Conservation (phyloP, 2,797 vertebrate genomes). For the Alfaro cultratus region DNA sequence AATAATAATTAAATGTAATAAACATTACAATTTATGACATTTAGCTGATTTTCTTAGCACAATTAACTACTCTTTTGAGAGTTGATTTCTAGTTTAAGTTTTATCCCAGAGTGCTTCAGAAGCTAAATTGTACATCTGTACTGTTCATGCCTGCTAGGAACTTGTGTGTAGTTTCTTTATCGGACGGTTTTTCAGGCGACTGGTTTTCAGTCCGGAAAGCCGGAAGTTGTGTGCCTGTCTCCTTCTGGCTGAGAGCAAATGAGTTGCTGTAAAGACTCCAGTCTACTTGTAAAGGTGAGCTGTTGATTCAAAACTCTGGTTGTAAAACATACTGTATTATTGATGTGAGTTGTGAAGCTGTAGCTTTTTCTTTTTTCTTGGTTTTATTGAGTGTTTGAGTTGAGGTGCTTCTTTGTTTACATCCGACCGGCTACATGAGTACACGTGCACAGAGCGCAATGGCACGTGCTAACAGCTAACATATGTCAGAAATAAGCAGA, state of each 20-base stretch:
- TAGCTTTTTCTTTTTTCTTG: neutral
- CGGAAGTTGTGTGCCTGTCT: slow-evolving; percentile 68
- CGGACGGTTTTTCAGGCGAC: slow-evolving; percentile 62
- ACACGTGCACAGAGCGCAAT: slow-evolving; percentile 68
- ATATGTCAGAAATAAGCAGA: neutral
- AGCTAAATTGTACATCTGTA: neutral
- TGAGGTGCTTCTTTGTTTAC: slow-evolving; percentile 68
- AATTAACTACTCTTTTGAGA: neutral
- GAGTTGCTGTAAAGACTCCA: slow-evolving; percentile 24
- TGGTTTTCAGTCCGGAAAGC: slow-evolving; percentile 61
- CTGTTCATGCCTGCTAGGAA: neutral
- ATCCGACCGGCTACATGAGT: slow-evolving; percentile 54
- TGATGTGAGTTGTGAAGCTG: rapidly evolving
- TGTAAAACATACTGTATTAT: rapidly evolving
- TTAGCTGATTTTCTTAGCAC: neutral
- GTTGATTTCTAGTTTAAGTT: neutral
- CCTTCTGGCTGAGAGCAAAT: slow-evolving; percentile 27
- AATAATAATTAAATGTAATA: too few relatives aligned
- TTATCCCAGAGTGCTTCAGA: neutral
- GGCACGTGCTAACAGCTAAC: slow-evolving; percentile 37
- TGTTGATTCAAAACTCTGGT: neutral
- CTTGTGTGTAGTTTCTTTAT: neutral
- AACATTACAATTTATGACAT: neutral
- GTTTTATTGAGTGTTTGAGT: slow-evolving; percentile 1
- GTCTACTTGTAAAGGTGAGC: slow-evolving; percentile 69